Conservation (phyloP, 2,888 invertebrate species). For the Vannuccia rotundouncinata region DNA sequence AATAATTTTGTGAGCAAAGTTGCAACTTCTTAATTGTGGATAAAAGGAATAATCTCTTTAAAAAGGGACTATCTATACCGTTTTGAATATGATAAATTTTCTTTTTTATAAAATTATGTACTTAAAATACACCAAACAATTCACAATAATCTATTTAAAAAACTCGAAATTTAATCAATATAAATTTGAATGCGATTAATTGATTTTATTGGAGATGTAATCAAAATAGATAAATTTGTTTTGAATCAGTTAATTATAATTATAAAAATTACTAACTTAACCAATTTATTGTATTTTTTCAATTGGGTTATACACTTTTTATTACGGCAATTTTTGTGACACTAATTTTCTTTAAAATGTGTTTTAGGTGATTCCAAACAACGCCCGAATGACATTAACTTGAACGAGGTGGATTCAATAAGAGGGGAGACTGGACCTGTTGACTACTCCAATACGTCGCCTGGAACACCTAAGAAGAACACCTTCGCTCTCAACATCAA, state of each 20-base stretch:
- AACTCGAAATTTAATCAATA: not conserved
- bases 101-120: no score
- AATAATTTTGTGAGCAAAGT: no score
- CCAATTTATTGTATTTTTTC: no score
- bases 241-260: not conserved
- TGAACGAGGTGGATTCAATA: not conserved
- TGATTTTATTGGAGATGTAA: not conserved
- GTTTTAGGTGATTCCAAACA: not conserved
- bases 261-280: no score
- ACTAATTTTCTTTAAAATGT: not conserved
- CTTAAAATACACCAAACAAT: no score
- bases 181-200: not conserved
- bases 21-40: no score
- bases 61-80: no score
- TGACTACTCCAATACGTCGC: not conserved
- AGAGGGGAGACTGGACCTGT: not conserved
- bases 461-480: not conserved
- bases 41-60: no score
- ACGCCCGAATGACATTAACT: not conserved
- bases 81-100: no score
- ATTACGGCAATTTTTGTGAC: not conserved
- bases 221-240: not conserved
- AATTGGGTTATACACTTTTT: no score
- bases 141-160: no score
- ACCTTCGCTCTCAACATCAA: no score